A percentile compares a stretch with the other conserved stretches of the same genome.
These are phyloP conservation scores for Helicoverpa zea DNA, from an alignment of 1,140 invertebrate species.

Conservation along the genomic window DNA sequence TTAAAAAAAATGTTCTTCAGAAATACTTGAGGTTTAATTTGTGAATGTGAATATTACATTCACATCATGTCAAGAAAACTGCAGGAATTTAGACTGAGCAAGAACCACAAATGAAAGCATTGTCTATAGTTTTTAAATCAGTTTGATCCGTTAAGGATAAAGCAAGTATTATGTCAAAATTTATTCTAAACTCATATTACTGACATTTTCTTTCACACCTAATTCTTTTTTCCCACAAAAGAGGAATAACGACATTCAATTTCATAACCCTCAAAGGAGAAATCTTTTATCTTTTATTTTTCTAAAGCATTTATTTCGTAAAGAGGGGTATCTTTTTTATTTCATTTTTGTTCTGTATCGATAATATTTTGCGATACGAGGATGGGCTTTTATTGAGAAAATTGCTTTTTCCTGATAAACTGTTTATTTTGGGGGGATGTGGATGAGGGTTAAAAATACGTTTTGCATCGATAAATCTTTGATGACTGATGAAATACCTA, in stretches of 20 bases:
- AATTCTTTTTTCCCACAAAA: slow-evolving; percentile 7
- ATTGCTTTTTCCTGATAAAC: slow-evolving; percentile 3
- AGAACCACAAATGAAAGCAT: no score
- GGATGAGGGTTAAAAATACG: not conserved
- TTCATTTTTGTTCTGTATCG: not conserved
- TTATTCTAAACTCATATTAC: not conserved
- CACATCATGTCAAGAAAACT: no score
- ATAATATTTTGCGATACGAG: slow-evolving; percentile 8
- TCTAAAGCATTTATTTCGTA: slow-evolving; percentile 34
- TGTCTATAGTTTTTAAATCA: no score
- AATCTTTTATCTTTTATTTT: slow-evolving; percentile 25
- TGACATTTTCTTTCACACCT: not conserved
- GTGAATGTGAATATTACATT: no score
- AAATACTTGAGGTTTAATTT: no score
- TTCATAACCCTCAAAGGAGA: slow-evolving; percentile 11
- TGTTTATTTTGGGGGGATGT: slow-evolving; percentile 6
- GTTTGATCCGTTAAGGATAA: no score
- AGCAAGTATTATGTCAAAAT: no score
- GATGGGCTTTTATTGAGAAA: slow-evolving; percentile 5
- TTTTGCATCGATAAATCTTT: not conserved
- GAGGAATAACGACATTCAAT: slow-evolving; percentile 25
- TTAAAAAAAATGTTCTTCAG: no score
- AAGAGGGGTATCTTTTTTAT: not conserved
- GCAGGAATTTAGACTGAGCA: no score
- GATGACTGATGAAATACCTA: no score